Evolutionary conservation across 2,113 vertebrate species (phyloP).

Genomic region (Narcine bancroftii): DNA sequence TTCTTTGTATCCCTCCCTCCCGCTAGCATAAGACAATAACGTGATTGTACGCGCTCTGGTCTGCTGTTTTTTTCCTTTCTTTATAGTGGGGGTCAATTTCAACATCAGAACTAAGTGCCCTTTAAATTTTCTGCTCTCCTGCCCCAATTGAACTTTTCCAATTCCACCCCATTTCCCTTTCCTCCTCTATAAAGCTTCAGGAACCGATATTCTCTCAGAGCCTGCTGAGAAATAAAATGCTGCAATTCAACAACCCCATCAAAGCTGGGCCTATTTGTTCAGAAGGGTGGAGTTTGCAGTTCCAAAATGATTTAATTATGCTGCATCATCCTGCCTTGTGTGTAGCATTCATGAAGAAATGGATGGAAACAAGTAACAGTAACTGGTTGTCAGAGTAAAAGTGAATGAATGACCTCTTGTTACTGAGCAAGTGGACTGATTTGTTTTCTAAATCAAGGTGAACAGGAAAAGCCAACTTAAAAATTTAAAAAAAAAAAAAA

Average conservation of each 20-base stretch:
- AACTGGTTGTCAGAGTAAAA: neutral
- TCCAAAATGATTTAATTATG: neutral
- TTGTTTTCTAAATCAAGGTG: slow-evolving; percentile 8
- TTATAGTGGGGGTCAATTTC: no score
- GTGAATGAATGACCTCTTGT: neutral
- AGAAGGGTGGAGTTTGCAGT: neutral
- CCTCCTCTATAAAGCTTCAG: neutral
- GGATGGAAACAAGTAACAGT: slow-evolving; percentile 7
- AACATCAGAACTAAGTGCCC: neutral
- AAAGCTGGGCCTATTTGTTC: neutral
- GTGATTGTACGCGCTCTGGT: no score
- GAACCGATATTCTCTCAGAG: no score
- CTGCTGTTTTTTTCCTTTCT: no score
- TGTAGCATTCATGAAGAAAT: neutral
- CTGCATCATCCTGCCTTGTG: neutral
- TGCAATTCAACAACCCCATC: neutral
- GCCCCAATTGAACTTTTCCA: neutral
- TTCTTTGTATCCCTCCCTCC: no score
- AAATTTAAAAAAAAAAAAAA: slow-evolving; percentile 7
- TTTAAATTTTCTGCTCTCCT: neutral
- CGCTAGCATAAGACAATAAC: no score
- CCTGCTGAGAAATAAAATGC: neutral
- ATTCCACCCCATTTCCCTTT: neutral
- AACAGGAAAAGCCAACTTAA: slow-evolving; percentile 5
- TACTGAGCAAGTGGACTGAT: neutral